Evolutionary conservation across 1,140 invertebrate species (phyloP).

Genomic region (Melitaea cinxia): DNA sequence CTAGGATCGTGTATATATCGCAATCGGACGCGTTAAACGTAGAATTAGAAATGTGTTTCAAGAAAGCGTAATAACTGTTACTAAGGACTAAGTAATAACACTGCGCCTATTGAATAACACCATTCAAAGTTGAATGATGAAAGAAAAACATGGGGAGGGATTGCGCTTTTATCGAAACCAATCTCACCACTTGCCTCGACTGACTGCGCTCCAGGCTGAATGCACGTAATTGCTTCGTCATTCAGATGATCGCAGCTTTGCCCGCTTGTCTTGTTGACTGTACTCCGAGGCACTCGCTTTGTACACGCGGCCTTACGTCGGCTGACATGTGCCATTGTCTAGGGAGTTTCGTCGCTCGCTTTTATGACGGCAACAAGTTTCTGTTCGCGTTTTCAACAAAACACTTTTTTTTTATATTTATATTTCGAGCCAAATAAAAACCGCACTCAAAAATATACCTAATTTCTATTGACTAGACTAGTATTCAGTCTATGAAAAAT

Average conservation of each 20-base stretch:
- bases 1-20: slow-evolving; percentile 7
- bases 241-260: slow-evolving; percentile 75
- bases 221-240: slow-evolving; percentile 78
- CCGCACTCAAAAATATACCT: slow-evolving; percentile 47
- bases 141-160: slow-evolving; percentile 79
- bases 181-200: slow-evolving; percentile 77
- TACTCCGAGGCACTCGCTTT: slow-evolving; percentile 71
- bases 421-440: slow-evolving; percentile 41
- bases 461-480: slow-evolving; percentile 50
- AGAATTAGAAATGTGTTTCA: slow-evolving; percentile 32
- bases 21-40: slow-evolving; percentile 51
- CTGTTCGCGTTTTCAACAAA: slow-evolving; percentile 57
- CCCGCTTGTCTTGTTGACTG: slow-evolving; percentile 77
- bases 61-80: slow-evolving; percentile 32
- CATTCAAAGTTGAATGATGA: slow-evolving; percentile 75
- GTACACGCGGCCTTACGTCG: slow-evolving; percentile 63
- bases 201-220: slow-evolving; percentile 72
- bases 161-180: slow-evolving; percentile 80
- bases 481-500: slow-evolving; percentile 42
- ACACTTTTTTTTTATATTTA: slow-evolving; percentile 54
- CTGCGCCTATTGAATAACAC: slow-evolving; percentile 64
- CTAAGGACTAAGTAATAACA: slow-evolving; percentile 46
- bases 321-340: slow-evolving; percentile 73
- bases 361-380: slow-evolving; percentile 76
- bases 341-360: slow-evolving; percentile 57